Base-by-base conservation (phyloP, 2,888 invertebrate genomes). In the Chromoteleia sp. region DNA sequence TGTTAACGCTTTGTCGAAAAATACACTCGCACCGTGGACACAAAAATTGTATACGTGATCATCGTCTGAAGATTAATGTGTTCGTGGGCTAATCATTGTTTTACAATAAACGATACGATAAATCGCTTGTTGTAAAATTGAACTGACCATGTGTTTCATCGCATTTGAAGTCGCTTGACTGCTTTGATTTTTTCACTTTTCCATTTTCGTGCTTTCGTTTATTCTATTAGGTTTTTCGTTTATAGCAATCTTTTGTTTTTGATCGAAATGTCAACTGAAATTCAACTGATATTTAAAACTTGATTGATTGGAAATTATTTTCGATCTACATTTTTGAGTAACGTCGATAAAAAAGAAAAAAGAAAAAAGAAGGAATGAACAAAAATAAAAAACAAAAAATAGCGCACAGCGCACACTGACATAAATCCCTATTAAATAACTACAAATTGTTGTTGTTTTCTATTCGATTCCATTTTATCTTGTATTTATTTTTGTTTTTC, bases 261-360 rank as follows among this genome's bases (percentile, higher is more conserved):
- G 10, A 68, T 54, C 54, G 39, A 68, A 68, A 68, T 56, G 68
- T 68, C 68, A 56, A 54, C 12, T 50, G 19, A 56, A 54, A 29
- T 68, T 43, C 33, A n/a, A 43, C 39, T 33, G 68, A 43, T 54
- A 43, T 43, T 52, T 45, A 33, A 50, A 71, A 48, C n/a, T 48
- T 21, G 17, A 4, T 15, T 19, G 19, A 41, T 14, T 30, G 25
- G 30, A 70, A 70, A 70, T 70, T 43, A 58, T 43, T 70, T 33
- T 54, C 39, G 41, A 19, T 52, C 41, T 10, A 36, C 41, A 21
- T 15, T 41, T 45, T 56, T 21, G 12, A n/a, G n/a, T 1, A 19
- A 45, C 5, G 45, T 58, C 45, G 25, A 58, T 48, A 21, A 58
- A 56, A 56, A 70, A 21, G n/a, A n/a, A n/a, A n/a, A n/a, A n/a